Percentiles rank a stretch among this genome's conserved stretches.
Evolutionary conservation across 2,888 invertebrate species (phyloP).

Genomic region (Ganaspis brasiliensis): DNA sequence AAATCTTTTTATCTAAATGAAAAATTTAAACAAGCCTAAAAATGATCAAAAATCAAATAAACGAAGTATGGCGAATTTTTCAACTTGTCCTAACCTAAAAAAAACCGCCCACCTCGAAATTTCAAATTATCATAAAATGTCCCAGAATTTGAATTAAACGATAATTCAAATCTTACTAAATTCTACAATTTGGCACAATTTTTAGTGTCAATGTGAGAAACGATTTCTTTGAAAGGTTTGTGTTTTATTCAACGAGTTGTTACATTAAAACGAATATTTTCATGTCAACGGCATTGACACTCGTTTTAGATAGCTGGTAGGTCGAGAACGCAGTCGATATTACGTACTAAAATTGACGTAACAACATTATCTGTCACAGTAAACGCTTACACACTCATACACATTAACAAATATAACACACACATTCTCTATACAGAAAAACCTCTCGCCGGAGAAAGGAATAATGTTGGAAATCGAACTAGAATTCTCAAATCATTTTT

Average conservation of each 20-base stretch:
- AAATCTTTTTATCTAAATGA: no score
- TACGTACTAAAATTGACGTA: constrained; percentile 19
- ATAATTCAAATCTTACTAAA: not conserved
- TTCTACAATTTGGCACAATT: not conserved
- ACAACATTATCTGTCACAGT: constrained; percentile 26
- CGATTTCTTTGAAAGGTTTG: not conserved
- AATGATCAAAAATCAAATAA: no score
- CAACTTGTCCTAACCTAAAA: no score
- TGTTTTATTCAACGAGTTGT: not conserved
- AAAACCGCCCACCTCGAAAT: not conserved
- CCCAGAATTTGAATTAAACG: not conserved
- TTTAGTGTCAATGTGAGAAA: not conserved
- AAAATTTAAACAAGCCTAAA: no score
- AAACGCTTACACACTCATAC: not conserved
- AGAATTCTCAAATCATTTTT: not conserved
- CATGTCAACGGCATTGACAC: constrained; percentile 39
- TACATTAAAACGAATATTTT: constrained; percentile 5
- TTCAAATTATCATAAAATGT: not conserved
- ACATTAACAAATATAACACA: not conserved
- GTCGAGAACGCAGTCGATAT: constrained; percentile 11
- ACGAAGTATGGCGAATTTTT: no score
- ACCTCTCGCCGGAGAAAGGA: constrained; percentile 7
- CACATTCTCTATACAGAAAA: not conserved
- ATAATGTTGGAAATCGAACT: not conserved
- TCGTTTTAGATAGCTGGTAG: constrained; percentile 22